Evolutionary conservation across 2,888 invertebrate species (phyloP).

Genomic region (Auanema freiburgensis): DNA sequence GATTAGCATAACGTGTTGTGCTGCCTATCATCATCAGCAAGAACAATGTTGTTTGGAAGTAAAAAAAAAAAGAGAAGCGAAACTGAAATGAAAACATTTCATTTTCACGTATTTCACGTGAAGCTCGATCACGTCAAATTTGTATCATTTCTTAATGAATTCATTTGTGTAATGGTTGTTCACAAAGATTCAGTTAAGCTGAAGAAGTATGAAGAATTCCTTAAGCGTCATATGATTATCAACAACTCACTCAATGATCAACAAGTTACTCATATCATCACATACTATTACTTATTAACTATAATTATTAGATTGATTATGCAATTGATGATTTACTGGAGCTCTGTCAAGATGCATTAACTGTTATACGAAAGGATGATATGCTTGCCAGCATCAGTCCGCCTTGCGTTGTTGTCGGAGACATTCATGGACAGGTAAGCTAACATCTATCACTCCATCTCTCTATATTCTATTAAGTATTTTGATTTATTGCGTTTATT

Average conservation of each 20-base stretch:
- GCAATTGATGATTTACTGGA: background rate
- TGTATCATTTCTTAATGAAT: too few relatives aligned
- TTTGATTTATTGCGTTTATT: slow-evolving; percentile 1
- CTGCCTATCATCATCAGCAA: too few relatives aligned
- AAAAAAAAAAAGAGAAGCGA: too few relatives aligned
- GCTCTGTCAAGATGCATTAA: too few relatives aligned
- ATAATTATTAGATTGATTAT: background rate
- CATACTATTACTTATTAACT: background rate
- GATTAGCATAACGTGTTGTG: too few relatives aligned
- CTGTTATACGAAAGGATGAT: background rate
- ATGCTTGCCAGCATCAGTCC: background rate
- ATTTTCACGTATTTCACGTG: too few relatives aligned
- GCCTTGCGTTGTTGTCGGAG: background rate
- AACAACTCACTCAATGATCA: background rate
- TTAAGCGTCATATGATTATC: background rate
- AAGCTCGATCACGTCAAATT: too few relatives aligned
- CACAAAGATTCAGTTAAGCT: background rate
- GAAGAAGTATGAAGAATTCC: slow-evolving; percentile 2
- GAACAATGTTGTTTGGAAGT: too few relatives aligned
- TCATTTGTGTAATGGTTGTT: too few relatives aligned
- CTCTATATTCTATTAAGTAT: slow-evolving; percentile 3
- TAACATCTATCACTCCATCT: background rate
- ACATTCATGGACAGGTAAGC: background rate
- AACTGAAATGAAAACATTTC: too few relatives aligned
- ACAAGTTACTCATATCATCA: background rate